Base-by-base conservation (phyloP, 2,113 vertebrate species). In the Hydrochoerus hydrochaeris region DNA sequence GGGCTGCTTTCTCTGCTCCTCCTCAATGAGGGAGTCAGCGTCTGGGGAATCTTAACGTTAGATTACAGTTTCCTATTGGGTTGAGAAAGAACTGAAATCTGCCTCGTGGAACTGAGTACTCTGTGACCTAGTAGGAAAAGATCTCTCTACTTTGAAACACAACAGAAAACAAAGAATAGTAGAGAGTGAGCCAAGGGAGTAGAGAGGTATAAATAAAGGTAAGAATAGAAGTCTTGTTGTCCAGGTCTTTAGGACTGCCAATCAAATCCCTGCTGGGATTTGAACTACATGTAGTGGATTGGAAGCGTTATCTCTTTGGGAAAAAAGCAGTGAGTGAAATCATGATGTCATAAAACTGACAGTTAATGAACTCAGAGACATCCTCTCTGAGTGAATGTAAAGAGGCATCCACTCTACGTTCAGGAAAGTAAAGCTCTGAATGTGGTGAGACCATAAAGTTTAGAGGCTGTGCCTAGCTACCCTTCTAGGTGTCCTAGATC, bases 361-460 rank as follows among this genome's bases (percentile, higher is more conserved):
- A 81, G 67, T 38, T 94, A 85, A 88, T 49, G 38, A 86, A 73
- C 75, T 90, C 67, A 85, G 85, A 96, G 77, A 91, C 2, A 78
- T 30, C 54, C 82, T 93, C 69, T 88, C 60, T 71, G 49, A 52
- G 9, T 52, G 49, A 52, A 52, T 52, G 9, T 52, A 9, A 9
- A 85, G 88, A 96, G 77, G 86, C 2, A 78, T 30, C 54, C 82
- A 93, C 69, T 88, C 54, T 63, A 69, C 44, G 90, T 77, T 80
- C 78, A 77, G 73, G 85, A 75, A 41, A 69, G 24, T 75, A 13
- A 4, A 69, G 26, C 80, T 88, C 32, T 78, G 75, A 87, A 44
- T 1, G 3, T 88, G 60, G 44, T 93, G 52, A 92, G 96, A 86
- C 57, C 54, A 20, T 88, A 75, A 90, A 88, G 35, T 38, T 78